Base-by-base conservation (phyloP, 2,888 invertebrate species). In the Hypsopygia costalis region DNA sequence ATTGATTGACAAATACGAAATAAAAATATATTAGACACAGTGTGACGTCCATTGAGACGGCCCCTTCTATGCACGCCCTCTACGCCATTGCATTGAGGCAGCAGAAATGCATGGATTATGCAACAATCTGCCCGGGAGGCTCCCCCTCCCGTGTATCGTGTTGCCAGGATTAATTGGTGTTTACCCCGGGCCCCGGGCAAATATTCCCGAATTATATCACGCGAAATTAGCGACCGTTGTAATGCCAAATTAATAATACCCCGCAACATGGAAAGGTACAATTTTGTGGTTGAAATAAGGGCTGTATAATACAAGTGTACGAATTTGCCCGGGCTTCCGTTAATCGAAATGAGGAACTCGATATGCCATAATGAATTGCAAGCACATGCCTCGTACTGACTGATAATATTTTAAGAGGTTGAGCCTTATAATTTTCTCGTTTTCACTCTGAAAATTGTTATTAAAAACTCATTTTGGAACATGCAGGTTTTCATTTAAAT, bases 141-240 rank as follows among this genome's bases (percentile, higher is more conserved):
- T 56, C 22, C 69, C 73, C 71, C 63, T 51, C 57, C 58, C 66
- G 57, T 66, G 74, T 81, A 86, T 85, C 85, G 73, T 70, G 78
- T 86, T 79, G 79, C 85, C 70, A 70, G 79, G 80, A 87, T 88
- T 87, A 86, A 88, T 88, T 87, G 86, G 65, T 75, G 75, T 81
- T 86, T 82, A 71, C 81, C 82, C 82, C 77, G 57, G 51, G 61
- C 69, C 66, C 57, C 51, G 56, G 71, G 70, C 74, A 68, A 74
- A 73, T 72, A 73, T 72, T 67, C 66, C 58, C 64, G 61, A 73
- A 76, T 80, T 70, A 76, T 79, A 81, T 76, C 76, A 73, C 73
- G 72, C 69, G 70, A 77, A 82, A 83, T 83, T 82, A 77, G 75
- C 67, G 59, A 73, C 68, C 67, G 70, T 65, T 72, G 72, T 79